A percentile compares a stretch with the other conserved stretches of the same genome.
phyloP scores from a whole-genome alignment of 2,888 invertebrate species.

The Tanypteryx hageni region DNA sequence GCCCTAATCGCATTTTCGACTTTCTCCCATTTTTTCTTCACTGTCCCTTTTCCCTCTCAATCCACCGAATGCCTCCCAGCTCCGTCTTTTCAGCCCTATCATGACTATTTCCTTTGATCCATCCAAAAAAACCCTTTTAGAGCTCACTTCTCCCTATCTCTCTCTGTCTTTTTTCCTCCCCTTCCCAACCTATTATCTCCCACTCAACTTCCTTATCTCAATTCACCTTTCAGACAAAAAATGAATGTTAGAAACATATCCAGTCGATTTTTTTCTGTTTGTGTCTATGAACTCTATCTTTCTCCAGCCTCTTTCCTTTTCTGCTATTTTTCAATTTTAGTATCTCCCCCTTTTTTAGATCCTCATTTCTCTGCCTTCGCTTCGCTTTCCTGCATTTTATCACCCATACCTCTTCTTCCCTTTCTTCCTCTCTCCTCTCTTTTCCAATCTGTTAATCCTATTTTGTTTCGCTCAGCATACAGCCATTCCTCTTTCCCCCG shows the following conservation, averaged over 20 bases:
- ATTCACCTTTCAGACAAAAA: background rate
- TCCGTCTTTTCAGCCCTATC: background rate
- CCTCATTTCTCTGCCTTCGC: background rate
- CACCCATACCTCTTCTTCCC: background rate
- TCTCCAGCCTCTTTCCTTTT: background rate
- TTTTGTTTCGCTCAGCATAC: slow-evolving; percentile 14
- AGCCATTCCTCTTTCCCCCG: background rate
- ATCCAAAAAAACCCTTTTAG: background rate
- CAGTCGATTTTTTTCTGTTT: background rate
- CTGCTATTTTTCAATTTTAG: background rate
- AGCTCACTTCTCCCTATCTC: background rate
- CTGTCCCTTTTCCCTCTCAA: background rate
- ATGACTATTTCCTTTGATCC: background rate
- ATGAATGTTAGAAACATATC: background rate
- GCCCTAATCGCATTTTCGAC: background rate
- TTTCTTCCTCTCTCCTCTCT: background rate
- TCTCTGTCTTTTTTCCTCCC: background rate
- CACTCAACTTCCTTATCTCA: background rate
- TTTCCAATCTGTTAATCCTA: background rate
- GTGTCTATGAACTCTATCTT: background rate
- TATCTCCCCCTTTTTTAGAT: background rate
- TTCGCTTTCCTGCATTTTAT: background rate
- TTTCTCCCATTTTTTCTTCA: background rate
- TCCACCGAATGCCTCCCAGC: background rate
- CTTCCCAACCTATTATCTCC: background rate